Evolutionary conservation across 2,797 vertebrate species (phyloP).

Genomic region (Cygnus olor): DNA sequence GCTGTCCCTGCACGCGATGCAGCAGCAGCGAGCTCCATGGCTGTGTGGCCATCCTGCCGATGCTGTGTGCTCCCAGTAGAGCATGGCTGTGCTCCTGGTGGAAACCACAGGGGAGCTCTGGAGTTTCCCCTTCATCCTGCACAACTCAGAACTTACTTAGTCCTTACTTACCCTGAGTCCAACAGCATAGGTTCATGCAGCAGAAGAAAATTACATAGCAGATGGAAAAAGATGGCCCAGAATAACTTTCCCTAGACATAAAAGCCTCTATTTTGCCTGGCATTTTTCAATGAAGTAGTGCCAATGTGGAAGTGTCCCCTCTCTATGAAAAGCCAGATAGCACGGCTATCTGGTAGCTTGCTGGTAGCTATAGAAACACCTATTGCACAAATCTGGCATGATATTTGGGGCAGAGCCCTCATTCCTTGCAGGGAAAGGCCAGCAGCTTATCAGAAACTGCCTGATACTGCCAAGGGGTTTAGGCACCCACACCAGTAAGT

Average conservation of each 20-base stretch:
- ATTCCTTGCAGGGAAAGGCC: background rate
- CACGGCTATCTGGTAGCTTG: too few relatives aligned
- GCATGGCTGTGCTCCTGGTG: background rate
- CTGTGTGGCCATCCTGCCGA: background rate
- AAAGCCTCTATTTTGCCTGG: background rate
- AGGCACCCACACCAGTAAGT: background rate
- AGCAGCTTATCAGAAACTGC: background rate
- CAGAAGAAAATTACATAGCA: background rate
- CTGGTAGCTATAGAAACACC: background rate
- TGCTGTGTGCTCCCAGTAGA: background rate
- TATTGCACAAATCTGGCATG: background rate
- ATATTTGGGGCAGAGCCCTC: background rate
- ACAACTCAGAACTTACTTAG: background rate
- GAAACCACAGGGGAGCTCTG: background rate
- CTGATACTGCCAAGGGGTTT: background rate
- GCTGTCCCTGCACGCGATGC: fast-evolving
- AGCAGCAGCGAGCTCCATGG: background rate
- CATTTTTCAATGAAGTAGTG: background rate
- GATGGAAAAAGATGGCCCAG: background rate
- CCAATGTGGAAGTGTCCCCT: background rate
- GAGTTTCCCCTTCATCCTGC: background rate
- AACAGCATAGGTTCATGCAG: background rate
- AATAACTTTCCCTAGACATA: background rate
- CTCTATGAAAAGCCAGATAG: background rate
- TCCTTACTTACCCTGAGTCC: background rate